Evolutionary conservation across 2,797 vertebrate species (phyloP).

Genomic region (Myotis pilosus): DNA sequence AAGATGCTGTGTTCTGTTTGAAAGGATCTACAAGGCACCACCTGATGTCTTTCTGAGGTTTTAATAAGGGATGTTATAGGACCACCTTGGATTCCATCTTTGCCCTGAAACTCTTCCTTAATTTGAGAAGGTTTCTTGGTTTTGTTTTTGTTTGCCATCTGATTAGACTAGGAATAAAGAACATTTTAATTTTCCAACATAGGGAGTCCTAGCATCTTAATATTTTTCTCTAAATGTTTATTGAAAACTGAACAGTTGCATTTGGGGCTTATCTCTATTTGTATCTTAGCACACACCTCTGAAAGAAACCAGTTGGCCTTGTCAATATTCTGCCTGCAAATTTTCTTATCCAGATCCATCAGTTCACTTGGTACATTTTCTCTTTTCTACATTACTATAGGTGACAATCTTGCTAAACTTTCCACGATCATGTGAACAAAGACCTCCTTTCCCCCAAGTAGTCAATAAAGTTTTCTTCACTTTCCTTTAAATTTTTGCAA

Average conservation of each 20-base stretch:
- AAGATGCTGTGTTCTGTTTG: background rate
- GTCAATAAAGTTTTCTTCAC: background rate
- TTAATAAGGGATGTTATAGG: background rate
- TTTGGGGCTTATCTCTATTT: background rate
- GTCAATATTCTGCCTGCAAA: background rate
- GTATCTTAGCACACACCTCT: background rate
- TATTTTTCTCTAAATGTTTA: constrained; percentile 15
- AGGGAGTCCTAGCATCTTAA: background rate
- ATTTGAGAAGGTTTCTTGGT: background rate
- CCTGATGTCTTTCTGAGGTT: background rate
- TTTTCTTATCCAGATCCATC: background rate
- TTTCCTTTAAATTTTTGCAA: background rate
- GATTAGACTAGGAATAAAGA: background rate
- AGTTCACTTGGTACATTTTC: background rate
- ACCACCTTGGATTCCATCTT: background rate
- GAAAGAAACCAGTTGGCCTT: background rate
- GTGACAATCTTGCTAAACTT: background rate
- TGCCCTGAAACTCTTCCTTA: background rate
- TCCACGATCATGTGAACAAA: background rate
- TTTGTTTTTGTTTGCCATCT: background rate
- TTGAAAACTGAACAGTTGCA: background rate
- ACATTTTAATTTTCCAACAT: constrained; percentile 20
- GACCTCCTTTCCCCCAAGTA: background rate
- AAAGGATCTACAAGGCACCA: background rate
- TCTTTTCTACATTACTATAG: background rate